A percentile compares a stretch with the other conserved stretches of the same genome.
Conservation (phyloP, 2,113 vertebrate genomes). For the Recurvirostra avosetta region DNA sequence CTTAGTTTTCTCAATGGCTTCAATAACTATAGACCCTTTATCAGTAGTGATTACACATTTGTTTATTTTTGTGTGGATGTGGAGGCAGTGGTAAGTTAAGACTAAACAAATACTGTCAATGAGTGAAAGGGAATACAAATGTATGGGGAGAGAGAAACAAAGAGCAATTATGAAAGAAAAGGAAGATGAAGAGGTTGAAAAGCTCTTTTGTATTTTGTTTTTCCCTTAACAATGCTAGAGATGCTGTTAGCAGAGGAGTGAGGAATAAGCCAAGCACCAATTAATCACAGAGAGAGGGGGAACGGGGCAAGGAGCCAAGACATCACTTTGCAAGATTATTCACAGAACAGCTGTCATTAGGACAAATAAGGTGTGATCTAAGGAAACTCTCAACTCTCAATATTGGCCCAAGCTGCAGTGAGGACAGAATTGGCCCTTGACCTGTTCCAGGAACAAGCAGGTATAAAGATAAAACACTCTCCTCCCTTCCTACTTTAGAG, state of each 20-base stretch:
- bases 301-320: slow-evolving; percentile 25
- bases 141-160: not conserved
- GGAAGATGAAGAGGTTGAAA: not conserved
- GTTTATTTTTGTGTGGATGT: not conserved
- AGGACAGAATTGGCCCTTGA: not conserved
- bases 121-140: not conserved
- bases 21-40: not conserved
- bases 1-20: not conserved
- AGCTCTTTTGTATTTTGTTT: not conserved
- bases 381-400: not conserved
- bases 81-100: not conserved
- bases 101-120: not conserved
- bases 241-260: not conserved
- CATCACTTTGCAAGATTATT: slow-evolving; percentile 54
- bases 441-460: not conserved
- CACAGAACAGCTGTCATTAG: not conserved
- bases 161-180: not conserved
- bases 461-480: not conserved
- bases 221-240: not conserved
- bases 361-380: slow-evolving; percentile 23
- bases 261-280: slow-evolving; percentile 13
- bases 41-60: not conserved
- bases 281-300: slow-evolving; percentile 21
- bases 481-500: not conserved
- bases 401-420: not conserved